phyloP scores from a whole-genome alignment of 37 sponge, comb jelly and placozoan species.

The Diacarnus erythraeanus region DNA sequence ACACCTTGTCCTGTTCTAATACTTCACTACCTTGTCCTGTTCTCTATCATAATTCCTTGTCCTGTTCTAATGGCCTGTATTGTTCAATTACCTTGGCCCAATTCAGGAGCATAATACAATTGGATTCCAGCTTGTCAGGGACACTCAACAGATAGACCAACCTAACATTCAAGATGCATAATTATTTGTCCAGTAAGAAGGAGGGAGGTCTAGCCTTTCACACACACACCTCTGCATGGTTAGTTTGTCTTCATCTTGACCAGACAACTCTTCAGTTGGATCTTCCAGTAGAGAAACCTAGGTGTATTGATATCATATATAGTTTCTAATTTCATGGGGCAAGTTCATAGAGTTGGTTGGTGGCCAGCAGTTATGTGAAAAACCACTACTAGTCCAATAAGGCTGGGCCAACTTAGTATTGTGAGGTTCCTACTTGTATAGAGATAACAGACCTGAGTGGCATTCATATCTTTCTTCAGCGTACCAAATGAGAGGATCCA shows the following conservation, averaged over 20 bases:
- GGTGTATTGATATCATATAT: neutral
- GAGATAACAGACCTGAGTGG: slow-evolving; percentile 43
- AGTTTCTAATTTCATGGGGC: neutral
- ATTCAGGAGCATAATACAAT: slow-evolving; percentile 20
- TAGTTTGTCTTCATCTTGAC: slow-evolving; percentile 30
- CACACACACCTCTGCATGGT: slow-evolving; percentile 30
- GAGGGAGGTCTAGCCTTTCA: neutral
- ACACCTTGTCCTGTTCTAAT: neutral
- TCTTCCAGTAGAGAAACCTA: slow-evolving; percentile 34
- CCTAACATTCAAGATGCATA: slow-evolving; percentile 17
- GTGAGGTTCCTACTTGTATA: no score
- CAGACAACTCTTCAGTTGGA: neutral
- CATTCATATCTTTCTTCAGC: slow-evolving; percentile 22
- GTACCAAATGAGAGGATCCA: slow-evolving; percentile 18
- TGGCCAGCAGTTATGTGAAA: no score
- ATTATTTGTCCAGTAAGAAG: neutral
- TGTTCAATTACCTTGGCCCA: slow-evolving; percentile 40
- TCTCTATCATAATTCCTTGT: neutral
- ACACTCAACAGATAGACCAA: slow-evolving; percentile 46
- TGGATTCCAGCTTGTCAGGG: slow-evolving; percentile 29
- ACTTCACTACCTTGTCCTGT: no score
- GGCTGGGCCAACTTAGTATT: no score
- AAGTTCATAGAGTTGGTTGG: neutral
- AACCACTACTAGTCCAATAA: no score
- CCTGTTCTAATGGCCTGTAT: neutral